Evolutionary conservation across 2,797 vertebrate genomes (phyloP), one percentile per base, ranked within the genome.

Genomic region (Harpagifer antarcticus): DNA sequence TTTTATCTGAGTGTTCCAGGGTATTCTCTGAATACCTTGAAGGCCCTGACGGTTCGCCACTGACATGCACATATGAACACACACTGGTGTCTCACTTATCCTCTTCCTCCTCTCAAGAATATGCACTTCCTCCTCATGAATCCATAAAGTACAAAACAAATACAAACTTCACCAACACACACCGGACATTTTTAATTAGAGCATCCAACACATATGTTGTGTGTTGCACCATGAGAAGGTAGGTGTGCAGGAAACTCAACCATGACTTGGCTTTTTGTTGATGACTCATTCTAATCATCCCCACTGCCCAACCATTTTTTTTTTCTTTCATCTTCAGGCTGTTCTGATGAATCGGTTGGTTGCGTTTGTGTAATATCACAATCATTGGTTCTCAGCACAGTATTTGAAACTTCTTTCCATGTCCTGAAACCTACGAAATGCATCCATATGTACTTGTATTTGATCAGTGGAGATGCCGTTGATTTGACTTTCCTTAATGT

Each of bases 251-350:
- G 33, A 80, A 75, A 55, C 55, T 68, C 17, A 42, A 58, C 40
- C 48, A 44, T 74, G 82, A 87, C 74, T 83, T 40, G 49, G 61
- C 53, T 68, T 33, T 85, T 85, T 80, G 66, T 69, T 75, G 84
- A 87, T 86, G 86, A 87, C 73, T 89, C 84, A 87, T 77, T 44
- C 62, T 62, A 65, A 76, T 83, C 79, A 65, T 13, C 37, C 53
- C 47, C 14, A 17, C 58, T 52, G 19, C 48, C 40, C 56, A 14
- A 23, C 40, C 37, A 3, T 1, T 56, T 40, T 74, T 61, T 8
- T 37, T 37, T 37, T 9, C 33, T 2, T 37, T 37, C 0, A 37
- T 9, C 33, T 37, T 37, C 33, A 9, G 33, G 8, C 33, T 37
- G 33, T 37, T 9, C 33, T 9, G 33, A 37, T 37, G 33, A 37